These are phyloP conservation scores for Cnemophilus loriae DNA, from an alignment of 2,113 vertebrate genomes.

Conservation along the genomic window DNA sequence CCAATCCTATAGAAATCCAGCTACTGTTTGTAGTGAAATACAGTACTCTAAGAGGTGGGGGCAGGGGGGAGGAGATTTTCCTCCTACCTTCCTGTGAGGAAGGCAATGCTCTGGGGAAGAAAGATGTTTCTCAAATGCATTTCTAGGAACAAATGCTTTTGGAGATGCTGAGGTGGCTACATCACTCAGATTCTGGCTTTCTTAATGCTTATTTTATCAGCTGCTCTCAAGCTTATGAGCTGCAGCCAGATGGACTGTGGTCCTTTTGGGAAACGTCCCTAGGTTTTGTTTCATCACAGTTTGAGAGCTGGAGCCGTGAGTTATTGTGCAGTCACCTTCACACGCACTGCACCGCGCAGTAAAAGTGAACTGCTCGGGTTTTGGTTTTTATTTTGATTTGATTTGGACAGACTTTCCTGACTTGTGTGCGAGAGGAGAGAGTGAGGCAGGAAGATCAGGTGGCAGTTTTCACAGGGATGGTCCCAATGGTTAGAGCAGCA, in stretches of 20 bases:
- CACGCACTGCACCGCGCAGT: neutral
- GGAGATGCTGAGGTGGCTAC: neutral
- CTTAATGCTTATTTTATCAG: neutral
- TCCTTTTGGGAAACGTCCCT: neutral
- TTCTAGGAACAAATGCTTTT: neutral
- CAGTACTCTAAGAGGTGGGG: neutral
- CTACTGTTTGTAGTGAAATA: neutral
- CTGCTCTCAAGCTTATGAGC: neutral
- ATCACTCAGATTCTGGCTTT: neutral
- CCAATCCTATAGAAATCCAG: neutral
- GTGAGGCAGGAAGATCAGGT: neutral
- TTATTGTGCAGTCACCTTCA: neutral
- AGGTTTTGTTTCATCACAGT: neutral
- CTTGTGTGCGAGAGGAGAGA: neutral
- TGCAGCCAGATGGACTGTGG: neutral
- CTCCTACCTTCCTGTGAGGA: neutral
- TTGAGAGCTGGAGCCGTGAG: neutral
- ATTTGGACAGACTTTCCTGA: neutral
- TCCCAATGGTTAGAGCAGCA: neutral
- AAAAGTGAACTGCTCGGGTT: neutral
- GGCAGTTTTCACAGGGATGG: neutral
- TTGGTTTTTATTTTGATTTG: neutral
- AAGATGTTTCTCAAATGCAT: neutral
- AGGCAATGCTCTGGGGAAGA: rapidly evolving
- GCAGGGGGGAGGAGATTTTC: no score